Evolutionary conservation across 2,888 invertebrate genomes (phyloP).

Genomic region (Orchesellides sinensis): DNA sequence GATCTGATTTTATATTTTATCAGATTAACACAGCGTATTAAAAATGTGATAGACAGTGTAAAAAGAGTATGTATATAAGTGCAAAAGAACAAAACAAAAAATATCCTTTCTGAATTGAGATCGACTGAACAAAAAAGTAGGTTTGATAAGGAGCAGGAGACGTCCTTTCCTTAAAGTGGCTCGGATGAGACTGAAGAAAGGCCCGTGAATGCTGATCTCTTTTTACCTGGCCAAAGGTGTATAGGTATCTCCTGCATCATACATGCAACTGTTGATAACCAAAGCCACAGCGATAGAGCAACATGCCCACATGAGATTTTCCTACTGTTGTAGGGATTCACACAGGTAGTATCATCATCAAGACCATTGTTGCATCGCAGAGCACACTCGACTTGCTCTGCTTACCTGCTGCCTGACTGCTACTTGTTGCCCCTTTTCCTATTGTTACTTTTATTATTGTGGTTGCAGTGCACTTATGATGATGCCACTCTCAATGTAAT

Average conservation of each 20-base stretch:
- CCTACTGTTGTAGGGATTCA: conserved; percentile 25
- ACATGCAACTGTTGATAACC: not conserved
- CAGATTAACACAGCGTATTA: too few relatives aligned
- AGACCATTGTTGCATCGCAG: conserved; percentile 16
- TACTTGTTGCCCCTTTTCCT: conserved; percentile 1
- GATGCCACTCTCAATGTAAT: too few relatives aligned
- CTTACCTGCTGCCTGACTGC: conserved; percentile 36
- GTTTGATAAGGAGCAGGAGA: conserved; percentile 1
- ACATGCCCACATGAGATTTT: too few relatives aligned
- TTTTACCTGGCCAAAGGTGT: conserved; percentile 54
- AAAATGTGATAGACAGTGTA: too few relatives aligned
- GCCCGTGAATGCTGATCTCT: conserved; percentile 36
- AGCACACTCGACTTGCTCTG: not conserved
- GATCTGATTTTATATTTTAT: not conserved
- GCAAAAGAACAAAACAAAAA: conserved; percentile 8
- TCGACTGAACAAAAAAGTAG: conserved; percentile 39
- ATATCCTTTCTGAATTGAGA: conserved; percentile 43
- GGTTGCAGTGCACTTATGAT: too few relatives aligned
- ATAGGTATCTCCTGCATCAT: not conserved
- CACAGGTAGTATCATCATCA: conserved; percentile 39
- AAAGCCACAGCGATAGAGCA: not conserved
- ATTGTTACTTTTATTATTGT: not conserved
- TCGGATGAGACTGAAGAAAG: conserved; percentile 55
- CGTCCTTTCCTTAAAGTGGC: conserved; percentile 55
- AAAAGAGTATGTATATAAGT: not conserved